Percentiles rank a stretch among this genome's conserved stretches.
These are phyloP conservation scores for Dryococelus australis DNA, from an alignment of 2,888 invertebrate species.

Conservation along the genomic window DNA sequence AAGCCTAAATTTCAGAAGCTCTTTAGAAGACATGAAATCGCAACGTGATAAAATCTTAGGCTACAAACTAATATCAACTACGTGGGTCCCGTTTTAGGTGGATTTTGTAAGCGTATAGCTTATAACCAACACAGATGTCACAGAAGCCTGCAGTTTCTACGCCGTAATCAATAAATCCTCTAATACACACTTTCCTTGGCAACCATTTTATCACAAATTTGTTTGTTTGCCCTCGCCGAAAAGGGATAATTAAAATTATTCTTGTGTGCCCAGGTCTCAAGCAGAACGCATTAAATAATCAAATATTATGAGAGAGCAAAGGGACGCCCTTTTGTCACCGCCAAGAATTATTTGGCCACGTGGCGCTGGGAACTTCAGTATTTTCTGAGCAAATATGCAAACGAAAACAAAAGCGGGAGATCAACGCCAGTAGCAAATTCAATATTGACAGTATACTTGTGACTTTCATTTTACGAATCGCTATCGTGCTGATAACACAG, in stretches of 20 bases:
- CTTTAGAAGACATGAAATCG: too few relatives aligned
- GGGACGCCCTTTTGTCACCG: background rate
- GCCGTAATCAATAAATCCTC: background rate
- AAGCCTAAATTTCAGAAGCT: too few relatives aligned
- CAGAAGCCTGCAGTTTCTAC: background rate
- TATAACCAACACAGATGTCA: background rate
- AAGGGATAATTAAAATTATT: constrained; percentile 61
- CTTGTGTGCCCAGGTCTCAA: constrained; percentile 22
- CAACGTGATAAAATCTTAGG: too few relatives aligned
- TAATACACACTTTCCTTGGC: background rate
- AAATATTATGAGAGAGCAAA: background rate
- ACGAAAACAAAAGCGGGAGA: constrained; percentile 23
- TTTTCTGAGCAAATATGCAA: constrained; percentile 22
- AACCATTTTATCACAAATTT: background rate
- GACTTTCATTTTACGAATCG: constrained; percentile 29
- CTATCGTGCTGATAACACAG: constrained; percentile 28
- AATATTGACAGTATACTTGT: constrained; percentile 28
- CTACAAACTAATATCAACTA: too few relatives aligned
- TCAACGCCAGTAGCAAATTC: constrained; percentile 13
- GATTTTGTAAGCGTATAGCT: too few relatives aligned
- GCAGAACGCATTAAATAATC: background rate
- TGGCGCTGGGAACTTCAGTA: background rate
- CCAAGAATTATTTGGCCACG: background rate
- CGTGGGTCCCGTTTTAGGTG: too few relatives aligned
- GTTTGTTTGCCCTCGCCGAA: background rate